Base-by-base conservation (phyloP, 1,140 invertebrate genomes). In the Heliconius melpomene region DNA sequence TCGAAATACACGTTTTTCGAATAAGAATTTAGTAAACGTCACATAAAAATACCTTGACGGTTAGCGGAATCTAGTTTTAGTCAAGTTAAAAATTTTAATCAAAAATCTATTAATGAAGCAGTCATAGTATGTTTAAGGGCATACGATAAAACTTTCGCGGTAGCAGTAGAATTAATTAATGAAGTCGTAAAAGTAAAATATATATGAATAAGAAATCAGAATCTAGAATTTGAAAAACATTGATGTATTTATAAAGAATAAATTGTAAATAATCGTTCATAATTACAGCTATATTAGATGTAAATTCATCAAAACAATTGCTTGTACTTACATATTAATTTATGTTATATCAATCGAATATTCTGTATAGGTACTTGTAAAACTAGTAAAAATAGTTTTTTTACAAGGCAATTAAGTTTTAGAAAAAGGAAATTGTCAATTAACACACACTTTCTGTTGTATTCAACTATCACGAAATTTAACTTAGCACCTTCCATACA, bases 391-490 rank as follows among this genome's bases (percentile, higher is more conserved):
- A 81, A 79, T 82, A 75, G 66, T 72, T 71, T 78, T 81, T 75
- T 83, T 76, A 80, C 66, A 70, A 81, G 78, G 73, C 81, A 84
- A 83, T 84, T 83, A 83, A 74, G 38, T 29, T 32, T 73, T 77
- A 83, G 32, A 80, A 78, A 80, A 75, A 83, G 83, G 89, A 90
- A 91, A 91, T 88, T 87, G 84, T 78, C 85, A 90, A 90, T 93
- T 91, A 82, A 90, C 89, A 90, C 83, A 84, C 86, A 89, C 88
- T 89, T 89, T 86, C 86, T 80, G 78, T 84, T 83, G 80, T 86
- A 90, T 89, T 89, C 86, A 87, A 86, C 80, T 85, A 85, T 91
- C 91, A 92, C 91, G 92, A 89, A 89, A 78, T 82, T 82, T 81
- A 79, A 87, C 82, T 93, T 93, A 93, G 87, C 91, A 91, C 89